Percentiles rank a stretch among this genome's conserved stretches.
Evolutionary conservation across 2,888 invertebrate genomes (phyloP).

Genomic region (Phasia obesa): DNA sequence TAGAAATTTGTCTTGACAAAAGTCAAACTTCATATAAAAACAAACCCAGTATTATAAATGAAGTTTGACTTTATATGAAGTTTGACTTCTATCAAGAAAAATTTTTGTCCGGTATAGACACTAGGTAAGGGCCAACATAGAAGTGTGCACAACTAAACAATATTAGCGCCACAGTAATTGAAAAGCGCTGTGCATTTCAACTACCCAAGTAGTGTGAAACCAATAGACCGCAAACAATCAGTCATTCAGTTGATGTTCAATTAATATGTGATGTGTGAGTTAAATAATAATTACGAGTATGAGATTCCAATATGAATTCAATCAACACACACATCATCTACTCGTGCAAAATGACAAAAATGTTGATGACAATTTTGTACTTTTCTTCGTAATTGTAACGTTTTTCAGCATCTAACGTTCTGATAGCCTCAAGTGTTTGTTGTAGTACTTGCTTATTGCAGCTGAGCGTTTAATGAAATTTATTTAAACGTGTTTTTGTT

Average conservation of each 20-base stretch:
- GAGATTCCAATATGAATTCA: slow-evolving; percentile 22
- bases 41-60: too few species aligned
- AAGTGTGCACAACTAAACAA: neutral
- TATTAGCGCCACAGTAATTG: slow-evolving; percentile 19
- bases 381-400: neutral
- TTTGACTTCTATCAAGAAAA: too few species aligned
- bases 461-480: slow-evolving; percentile 16
- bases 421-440: neutral
- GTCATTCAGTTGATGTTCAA: slow-evolving; percentile 11
- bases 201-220: slow-evolving; percentile 36
- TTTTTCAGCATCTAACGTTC: neutral
- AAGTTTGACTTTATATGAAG: too few species aligned
- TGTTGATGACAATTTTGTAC: neutral
- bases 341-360: slow-evolving; percentile 1
- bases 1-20: too few species aligned
- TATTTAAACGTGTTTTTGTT: slow-evolving; percentile 9
- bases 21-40: too few species aligned
- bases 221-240: slow-evolving; percentile 29
- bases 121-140: neutral
- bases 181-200: slow-evolving; percentile 44
- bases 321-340: neutral
- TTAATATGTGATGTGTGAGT: slow-evolving; percentile 18
- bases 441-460: neutral
- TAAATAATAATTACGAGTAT: slow-evolving; percentile 18
- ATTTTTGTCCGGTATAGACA: too few species aligned